Evolutionary conservation across 2,113 vertebrate genomes (phyloP).

Genomic region (Chloebia gouldiae): DNA sequence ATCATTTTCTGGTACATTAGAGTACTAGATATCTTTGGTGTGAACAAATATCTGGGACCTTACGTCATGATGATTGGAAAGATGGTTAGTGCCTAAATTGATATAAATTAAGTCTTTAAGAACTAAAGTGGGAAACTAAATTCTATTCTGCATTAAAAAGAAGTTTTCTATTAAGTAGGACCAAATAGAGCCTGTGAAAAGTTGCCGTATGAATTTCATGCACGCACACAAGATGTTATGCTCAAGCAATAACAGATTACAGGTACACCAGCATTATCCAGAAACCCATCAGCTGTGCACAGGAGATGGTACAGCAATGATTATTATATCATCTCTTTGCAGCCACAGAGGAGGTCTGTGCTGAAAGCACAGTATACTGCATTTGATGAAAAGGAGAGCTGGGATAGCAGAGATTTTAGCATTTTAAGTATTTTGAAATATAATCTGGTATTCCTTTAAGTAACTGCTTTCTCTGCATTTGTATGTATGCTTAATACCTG

Average conservation of each 20-base stretch:
- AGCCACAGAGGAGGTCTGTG: neutral
- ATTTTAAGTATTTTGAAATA: neutral
- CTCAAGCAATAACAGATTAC: neutral
- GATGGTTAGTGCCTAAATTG: conserved; percentile 82
- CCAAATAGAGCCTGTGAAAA: neutral
- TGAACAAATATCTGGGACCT: conserved; percentile 98
- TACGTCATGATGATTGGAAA: conserved; percentile 99
- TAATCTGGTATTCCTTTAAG: neutral
- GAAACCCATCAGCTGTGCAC: neutral
- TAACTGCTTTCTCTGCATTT: neutral
- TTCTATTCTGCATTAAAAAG: neutral
- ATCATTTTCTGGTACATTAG: conserved; percentile 99
- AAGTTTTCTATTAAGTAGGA: neutral
- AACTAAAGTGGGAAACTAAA: neutral
- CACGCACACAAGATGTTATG: neutral
- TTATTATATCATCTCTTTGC: neutral
- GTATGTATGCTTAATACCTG: neutral
- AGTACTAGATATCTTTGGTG: conserved; percentile 97
- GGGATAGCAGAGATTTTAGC: neutral
- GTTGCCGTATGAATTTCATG: neutral
- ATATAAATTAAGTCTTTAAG: neutral
- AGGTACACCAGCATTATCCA: neutral
- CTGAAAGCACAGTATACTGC: neutral
- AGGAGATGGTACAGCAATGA: neutral
- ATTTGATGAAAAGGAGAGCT: neutral